These are phyloP conservation scores for Pogonocherus hispidulus DNA, from an alignment of 2,888 invertebrate species.

Conservation along the genomic window DNA sequence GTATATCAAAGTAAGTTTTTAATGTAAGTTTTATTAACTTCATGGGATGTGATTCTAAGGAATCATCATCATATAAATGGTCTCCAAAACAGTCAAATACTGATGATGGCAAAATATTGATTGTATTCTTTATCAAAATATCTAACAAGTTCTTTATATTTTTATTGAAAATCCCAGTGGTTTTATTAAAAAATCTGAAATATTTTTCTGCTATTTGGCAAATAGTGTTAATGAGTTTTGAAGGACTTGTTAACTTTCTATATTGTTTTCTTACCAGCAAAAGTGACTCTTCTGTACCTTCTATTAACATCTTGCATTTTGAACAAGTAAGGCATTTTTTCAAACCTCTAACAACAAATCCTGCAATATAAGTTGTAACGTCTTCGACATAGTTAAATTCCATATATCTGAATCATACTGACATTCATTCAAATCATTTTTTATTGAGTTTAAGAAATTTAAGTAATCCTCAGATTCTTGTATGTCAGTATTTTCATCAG, in stretches of 20 bases:
- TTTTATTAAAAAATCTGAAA: conserved; percentile 29
- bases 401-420: conserved; percentile 1
- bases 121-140: conserved; percentile 20
- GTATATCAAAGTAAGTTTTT: conserved; percentile 28
- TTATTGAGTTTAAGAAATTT: background rate
- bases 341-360: conserved; percentile 40
- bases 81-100: conserved; percentile 23
- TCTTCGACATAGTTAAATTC: conserved; percentile 35
- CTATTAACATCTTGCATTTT: conserved; percentile 27
- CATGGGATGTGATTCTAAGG: conserved; percentile 18
- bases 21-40: conserved; percentile 36
- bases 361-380: conserved; percentile 35
- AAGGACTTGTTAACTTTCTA: conserved; percentile 31
- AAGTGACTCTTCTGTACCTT: conserved; percentile 27
- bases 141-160: conserved; percentile 16
- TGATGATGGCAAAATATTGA: conserved; percentile 11
- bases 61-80: conserved; percentile 37
- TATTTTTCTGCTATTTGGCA: conserved; percentile 24
- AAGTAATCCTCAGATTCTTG: conserved; percentile 5
- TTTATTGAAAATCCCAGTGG: conserved; percentile 23
- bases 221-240: conserved; percentile 17
- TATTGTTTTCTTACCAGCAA: conserved; percentile 36
- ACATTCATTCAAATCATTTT: background rate
- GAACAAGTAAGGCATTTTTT: conserved; percentile 34
- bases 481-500: background rate